A percentile compares a stretch with the other conserved stretches of the same genome.
phyloP scores from a whole-genome alignment of 92 coral and sea anemone species.

The Paramuricea clavata region DNA sequence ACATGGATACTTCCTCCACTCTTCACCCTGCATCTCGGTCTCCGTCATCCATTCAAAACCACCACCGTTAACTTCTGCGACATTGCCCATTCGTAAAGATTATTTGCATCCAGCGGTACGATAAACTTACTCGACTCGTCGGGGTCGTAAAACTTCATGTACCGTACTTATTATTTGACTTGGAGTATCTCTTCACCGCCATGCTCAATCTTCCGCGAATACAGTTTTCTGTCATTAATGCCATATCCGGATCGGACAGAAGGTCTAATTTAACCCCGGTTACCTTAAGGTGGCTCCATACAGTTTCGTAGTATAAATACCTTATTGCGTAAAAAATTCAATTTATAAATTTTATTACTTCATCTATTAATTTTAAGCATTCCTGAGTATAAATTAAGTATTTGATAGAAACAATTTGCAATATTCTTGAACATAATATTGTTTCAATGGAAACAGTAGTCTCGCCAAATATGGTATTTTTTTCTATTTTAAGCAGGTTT shows the following conservation, averaged over 20 bases:
- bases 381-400: no score
- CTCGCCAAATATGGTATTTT: no score
- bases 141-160: background rate
- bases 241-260: background rate
- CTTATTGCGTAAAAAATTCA: no score
- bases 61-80: background rate
- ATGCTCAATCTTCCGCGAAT: background rate
- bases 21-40: slow-evolving; percentile 28
- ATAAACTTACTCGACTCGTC: background rate
- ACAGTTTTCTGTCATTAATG: background rate
- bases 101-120: background rate
- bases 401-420: no score
- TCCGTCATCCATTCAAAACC: slow-evolving; percentile 39
- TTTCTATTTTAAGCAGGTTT: no score
- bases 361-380: no score
- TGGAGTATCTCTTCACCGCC: background rate
- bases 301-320: no score
- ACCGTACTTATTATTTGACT: background rate
- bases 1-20: no score
- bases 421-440: no score
- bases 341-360: no score
- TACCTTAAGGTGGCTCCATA: no score
- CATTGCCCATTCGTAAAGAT: slow-evolving; percentile 68
- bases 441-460: no score
- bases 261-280: background rate